phyloP scores from a whole-genome alignment of 2,888 invertebrate genomes.

The Ichneumoninae sp. region DNA sequence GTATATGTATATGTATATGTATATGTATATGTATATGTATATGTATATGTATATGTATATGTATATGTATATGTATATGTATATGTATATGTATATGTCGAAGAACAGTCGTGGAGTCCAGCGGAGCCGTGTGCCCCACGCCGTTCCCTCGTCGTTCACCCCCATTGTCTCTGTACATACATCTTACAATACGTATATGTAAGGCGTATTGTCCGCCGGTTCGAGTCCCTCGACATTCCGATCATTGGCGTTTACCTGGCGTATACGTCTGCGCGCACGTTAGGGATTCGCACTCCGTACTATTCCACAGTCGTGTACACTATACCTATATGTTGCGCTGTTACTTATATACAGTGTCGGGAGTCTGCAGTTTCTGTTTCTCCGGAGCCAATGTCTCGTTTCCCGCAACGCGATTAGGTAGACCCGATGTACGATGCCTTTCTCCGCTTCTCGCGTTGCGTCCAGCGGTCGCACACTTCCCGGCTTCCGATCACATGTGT shows the following conservation, averaged over 20 bases:
- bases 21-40: no score
- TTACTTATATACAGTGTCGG: neutral
- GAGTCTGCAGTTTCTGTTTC: conserved; percentile 12
- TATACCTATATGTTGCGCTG: neutral
- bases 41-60: no score
- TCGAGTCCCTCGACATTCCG: conserved; percentile 61
- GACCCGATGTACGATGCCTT: conserved; percentile 62
- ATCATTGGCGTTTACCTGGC: conserved; percentile 60
- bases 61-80: no score
- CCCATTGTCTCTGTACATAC: conserved; percentile 55
- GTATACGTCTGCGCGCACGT: conserved; percentile 44
- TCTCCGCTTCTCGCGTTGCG: conserved; percentile 28
- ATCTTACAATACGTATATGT: conserved; percentile 27
- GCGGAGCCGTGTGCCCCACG: neutral
- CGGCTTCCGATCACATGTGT: conserved; percentile 48
- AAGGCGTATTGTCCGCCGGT: conserved; percentile 37
- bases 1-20: conserved; percentile 12
- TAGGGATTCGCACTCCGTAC: conserved; percentile 56
- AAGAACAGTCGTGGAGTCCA: conserved; percentile 40
- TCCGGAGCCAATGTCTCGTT: conserved; percentile 55
- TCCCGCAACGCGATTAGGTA: conserved; percentile 57
- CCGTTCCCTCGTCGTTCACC: conserved; percentile 19
- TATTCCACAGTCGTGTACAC: conserved; percentile 12
- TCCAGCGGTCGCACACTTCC: conserved; percentile 28
- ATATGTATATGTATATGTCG: neutral